phyloP scores from a whole-genome alignment of 2,888 invertebrate species.

The Campoletis raptor region DNA sequence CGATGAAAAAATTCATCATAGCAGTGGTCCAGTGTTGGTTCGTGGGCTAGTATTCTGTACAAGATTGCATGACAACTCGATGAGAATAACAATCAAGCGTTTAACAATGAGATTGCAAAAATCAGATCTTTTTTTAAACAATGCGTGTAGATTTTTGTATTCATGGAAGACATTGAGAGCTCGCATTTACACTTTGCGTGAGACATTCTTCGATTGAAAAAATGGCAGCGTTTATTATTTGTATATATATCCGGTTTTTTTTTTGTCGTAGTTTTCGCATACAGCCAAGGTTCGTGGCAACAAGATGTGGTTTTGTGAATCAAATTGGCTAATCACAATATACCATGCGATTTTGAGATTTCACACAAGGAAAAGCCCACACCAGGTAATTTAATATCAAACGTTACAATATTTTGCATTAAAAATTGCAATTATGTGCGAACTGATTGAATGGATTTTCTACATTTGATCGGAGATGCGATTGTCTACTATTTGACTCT shows the following conservation, averaged over 20 bases:
- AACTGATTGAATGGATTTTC: conserved; percentile 25
- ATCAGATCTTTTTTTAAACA: conserved; percentile 55
- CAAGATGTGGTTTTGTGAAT: background rate
- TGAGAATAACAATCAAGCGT: background rate
- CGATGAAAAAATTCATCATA: conserved; percentile 4
- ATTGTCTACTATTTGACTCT: conserved; percentile 29
- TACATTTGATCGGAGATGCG: conserved; percentile 9
- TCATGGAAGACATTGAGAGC: conserved; percentile 60
- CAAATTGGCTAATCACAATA: background rate
- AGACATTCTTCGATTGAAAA: conserved; percentile 28
- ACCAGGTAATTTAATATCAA: background rate
- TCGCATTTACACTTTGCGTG: conserved; percentile 14
- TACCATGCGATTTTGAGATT: background rate
- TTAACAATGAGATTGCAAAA: conserved; percentile 39
- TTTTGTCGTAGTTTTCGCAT: background rate
- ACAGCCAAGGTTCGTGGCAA: background rate
- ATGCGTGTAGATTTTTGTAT: conserved; percentile 30
- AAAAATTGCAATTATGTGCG: background rate
- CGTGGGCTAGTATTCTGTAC: background rate
- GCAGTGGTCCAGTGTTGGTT: conserved; percentile 16
- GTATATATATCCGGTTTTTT: background rate
- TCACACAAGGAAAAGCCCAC: background rate
- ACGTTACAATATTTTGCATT: background rate
- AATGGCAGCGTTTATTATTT: conserved; percentile 54
- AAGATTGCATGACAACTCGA: conserved; percentile 4